phyloP scores from a whole-genome alignment of 2,888 invertebrate genomes.

The Tanytarsus gracilentus region DNA sequence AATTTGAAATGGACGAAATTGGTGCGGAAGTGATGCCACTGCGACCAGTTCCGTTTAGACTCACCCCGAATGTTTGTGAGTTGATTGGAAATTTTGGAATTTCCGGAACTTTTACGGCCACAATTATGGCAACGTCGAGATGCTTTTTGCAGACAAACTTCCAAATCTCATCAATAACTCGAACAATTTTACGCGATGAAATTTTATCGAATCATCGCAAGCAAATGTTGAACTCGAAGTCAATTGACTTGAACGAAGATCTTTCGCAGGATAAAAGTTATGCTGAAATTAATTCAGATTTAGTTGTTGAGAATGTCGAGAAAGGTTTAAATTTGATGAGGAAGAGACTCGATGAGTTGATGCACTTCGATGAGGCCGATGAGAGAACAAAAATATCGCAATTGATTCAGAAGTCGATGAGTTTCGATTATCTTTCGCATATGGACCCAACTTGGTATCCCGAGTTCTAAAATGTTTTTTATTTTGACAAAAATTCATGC shows the following conservation, averaged over 20 bases:
- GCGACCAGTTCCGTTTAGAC: conserved; percentile 87
- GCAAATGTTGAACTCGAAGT: conserved; percentile 52
- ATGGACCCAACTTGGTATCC: conserved; percentile 99
- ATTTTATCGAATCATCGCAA: conserved; percentile 74
- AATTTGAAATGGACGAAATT: conserved; percentile 89
- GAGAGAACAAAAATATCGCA: conserved; percentile 70
- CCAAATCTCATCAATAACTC: conserved; percentile 77
- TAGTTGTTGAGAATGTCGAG: conserved; percentile 78
- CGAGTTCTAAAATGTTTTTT: conserved; percentile 66
- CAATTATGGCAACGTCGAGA: conserved; percentile 84
- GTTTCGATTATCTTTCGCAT: conserved; percentile 87
- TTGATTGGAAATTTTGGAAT: conserved; percentile 79
- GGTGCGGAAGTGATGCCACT: conserved; percentile 81
- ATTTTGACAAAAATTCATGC: neutral
- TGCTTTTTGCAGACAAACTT: conserved; percentile 92
- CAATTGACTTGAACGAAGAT: conserved; percentile 38
- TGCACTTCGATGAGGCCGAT: conserved; percentile 86
- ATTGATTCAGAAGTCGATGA: conserved; percentile 83
- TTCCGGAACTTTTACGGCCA: conserved; percentile 83
- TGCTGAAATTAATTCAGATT: conserved; percentile 62
- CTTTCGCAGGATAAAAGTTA: conserved; percentile 31
- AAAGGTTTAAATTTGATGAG: conserved; percentile 83
- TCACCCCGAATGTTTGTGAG: conserved; percentile 92
- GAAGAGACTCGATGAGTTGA: conserved; percentile 72
- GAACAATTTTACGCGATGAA: conserved; percentile 90